These are phyloP conservation scores for Temnothorax unifasciatus DNA, from an alignment of 2,888 invertebrate genomes.

Conservation along the genomic window DNA sequence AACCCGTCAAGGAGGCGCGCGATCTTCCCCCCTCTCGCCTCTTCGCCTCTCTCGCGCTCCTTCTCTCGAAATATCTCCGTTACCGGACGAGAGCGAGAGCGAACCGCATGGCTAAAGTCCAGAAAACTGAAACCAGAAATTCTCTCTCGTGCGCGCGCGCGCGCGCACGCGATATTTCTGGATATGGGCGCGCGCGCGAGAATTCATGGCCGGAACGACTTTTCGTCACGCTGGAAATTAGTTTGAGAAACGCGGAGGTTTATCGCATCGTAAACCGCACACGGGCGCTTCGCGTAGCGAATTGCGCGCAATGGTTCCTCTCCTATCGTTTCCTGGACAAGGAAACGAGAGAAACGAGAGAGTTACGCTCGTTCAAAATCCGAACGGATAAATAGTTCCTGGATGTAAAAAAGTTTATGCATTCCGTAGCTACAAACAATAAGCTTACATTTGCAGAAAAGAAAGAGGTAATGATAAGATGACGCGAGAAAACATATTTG, in stretches of 20 bases:
- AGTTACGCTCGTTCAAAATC: background rate
- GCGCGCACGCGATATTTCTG: constrained; percentile 60
- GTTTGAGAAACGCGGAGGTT: constrained; percentile 70
- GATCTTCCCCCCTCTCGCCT: background rate
- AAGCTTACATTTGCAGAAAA: background rate
- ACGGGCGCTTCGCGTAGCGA: constrained; percentile 50
- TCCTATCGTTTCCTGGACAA: background rate
- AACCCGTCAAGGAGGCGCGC: constrained; percentile 51
- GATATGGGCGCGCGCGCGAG: constrained; percentile 37
- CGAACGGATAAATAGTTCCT: background rate
- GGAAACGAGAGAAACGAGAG: background rate
- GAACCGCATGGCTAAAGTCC: constrained; percentile 50
- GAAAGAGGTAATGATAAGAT: background rate
- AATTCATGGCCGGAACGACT: constrained; percentile 73
- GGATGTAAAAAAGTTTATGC: background rate
- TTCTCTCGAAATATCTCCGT: constrained; percentile 55
- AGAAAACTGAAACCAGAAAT: constrained; percentile 55
- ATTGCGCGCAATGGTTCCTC: constrained; percentile 38
- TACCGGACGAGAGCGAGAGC: constrained; percentile 55
- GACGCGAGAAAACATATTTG: background rate
- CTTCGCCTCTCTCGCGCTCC: background rate
- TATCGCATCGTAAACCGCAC: constrained; percentile 70
- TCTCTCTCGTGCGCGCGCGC: constrained; percentile 8
- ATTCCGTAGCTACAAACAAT: background rate
- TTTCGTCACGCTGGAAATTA: constrained; percentile 75